Evolutionary conservation across 2,113 vertebrate species (phyloP), one percentile per base, ranked within the genome.

Genomic region (Alexandromys fortis): DNA sequence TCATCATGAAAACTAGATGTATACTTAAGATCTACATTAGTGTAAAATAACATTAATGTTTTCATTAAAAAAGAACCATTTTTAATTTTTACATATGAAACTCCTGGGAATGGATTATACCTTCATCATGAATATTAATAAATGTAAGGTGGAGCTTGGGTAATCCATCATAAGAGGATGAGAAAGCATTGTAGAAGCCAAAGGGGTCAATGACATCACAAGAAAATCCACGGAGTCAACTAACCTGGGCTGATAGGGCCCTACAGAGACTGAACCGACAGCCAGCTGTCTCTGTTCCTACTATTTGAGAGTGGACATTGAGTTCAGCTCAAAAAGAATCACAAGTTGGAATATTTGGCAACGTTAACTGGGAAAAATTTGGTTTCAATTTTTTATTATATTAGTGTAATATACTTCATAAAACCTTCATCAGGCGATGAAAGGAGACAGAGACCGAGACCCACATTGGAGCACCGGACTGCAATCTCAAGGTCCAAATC

Each of bases 11-110:
- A 88, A 90, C 30, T 16, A 86, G 83, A 73, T 67, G 70, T 30
- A 79, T 63, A 92, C 13, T 92, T 47, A 68, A 94, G 91, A 92
- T 61, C 33, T 61, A 3, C 3, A 11, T 63, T 35, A 22, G 13
- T 65, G 5, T 85, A 94, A 96, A 96, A 75, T 77, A 79, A 30
- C 10, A 70, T 85, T 42, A 92, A 81, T 52, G 6, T 0, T 75
- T 92, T 86, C 78, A 86, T 47, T 67, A 19, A 58, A 96, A 63
- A 52, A 49, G 4, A 28, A 79, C 47, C 38, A 70, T 10, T 30
- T 65, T 87, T 42, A 30, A 89, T 28, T 88, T 12, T 77, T 90
- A 95, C 78, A 70, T 47, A 79, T 65, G 1, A 92, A 97, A 76
- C 22, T 26, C 65, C 8, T 86, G 21, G 7, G 1, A 82, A 58